phyloP scores from a whole-genome alignment of 2,113 vertebrate genomes.

The Scartelaos histophorus region DNA sequence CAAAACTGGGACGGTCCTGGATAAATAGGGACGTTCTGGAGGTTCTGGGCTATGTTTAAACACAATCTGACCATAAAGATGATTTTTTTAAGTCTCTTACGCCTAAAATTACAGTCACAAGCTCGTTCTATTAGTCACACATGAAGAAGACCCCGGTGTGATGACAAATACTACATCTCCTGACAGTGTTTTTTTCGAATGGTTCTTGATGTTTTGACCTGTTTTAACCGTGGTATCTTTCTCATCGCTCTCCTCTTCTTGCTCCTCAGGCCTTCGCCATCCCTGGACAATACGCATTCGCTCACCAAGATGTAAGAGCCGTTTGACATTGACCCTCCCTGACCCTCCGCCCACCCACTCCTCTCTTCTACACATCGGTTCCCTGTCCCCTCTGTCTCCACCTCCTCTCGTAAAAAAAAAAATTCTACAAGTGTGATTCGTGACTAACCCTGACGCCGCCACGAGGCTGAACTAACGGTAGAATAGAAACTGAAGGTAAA shows the following conservation, averaged over 20 bases:
- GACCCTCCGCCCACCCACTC: constrained; percentile 58
- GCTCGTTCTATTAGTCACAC: too few relatives aligned
- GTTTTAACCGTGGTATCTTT: constrained; percentile 13
- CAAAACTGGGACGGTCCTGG: too few relatives aligned
- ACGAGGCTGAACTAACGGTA: constrained; percentile 68
- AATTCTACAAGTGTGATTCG: constrained; percentile 47
- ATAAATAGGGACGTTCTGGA: too few relatives aligned
- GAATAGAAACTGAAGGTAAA: constrained; percentile 32
- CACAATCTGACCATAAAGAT: too few relatives aligned
- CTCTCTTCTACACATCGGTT: constrained; percentile 52
- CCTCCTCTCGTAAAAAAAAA: background rate
- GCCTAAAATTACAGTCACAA: too few relatives aligned
- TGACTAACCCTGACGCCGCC: constrained; percentile 50
- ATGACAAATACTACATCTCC: too few relatives aligned
- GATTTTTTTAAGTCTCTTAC: too few relatives aligned
- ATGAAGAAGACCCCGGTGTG: too few relatives aligned
- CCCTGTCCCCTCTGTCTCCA: constrained; percentile 23
- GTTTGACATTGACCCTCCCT: constrained; percentile 36
- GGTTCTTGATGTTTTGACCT: background rate
- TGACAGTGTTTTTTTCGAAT: background rate
- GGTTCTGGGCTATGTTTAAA: too few relatives aligned
- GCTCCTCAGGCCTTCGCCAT: constrained; percentile 86
- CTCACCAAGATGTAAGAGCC: constrained; percentile 90
- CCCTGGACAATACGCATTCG: constrained; percentile 90
- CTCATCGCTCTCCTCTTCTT: constrained; percentile 23